Evolutionary conservation across 2,888 invertebrate genomes (phyloP).

Genomic region (Gerris lacustris): DNA sequence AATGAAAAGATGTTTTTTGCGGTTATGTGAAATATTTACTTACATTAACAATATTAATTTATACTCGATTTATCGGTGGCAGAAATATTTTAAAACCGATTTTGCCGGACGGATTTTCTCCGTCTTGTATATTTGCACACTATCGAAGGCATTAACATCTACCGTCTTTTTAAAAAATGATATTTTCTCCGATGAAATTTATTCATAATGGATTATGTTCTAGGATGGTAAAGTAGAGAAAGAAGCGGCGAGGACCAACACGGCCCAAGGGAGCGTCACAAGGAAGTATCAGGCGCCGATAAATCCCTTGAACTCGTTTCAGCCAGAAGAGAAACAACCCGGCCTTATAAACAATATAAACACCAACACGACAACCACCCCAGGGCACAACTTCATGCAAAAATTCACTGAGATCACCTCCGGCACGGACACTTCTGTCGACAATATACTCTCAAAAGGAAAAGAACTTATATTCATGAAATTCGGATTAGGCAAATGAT

Average conservation of each 20-base stretch:
- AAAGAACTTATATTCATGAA: constrained; percentile 90
- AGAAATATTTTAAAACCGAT: too few species aligned
- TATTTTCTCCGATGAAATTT: too few species aligned
- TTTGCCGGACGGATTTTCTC: too few species aligned
- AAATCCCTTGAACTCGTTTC: constrained; percentile 19
- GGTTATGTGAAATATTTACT: too few species aligned
- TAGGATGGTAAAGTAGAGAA: constrained; percentile 28
- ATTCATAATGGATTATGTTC: constrained; percentile 14
- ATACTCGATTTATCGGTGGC: too few species aligned
- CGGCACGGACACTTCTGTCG: constrained; percentile 54
- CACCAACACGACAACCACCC: constrained; percentile 15
- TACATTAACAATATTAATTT: too few species aligned
- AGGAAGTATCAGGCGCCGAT: constrained; percentile 27
- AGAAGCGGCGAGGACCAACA: constrained; percentile 14
- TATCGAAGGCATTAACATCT: too few species aligned
- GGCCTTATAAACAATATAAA: constrained; percentile 26
- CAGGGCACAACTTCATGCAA: constrained; percentile 66
- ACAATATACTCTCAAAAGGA: constrained; percentile 81
- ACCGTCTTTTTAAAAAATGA: too few species aligned
- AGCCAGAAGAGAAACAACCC: constrained; percentile 20
- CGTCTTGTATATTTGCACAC: too few species aligned
- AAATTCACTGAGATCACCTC: constrained; percentile 73
- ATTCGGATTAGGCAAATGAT: constrained; percentile 60
- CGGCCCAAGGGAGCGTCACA: constrained; percentile 18
- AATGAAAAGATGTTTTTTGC: too few species aligned